Base-by-base conservation (phyloP, 1,140 invertebrate genomes). In the Ips typographus region DNA sequence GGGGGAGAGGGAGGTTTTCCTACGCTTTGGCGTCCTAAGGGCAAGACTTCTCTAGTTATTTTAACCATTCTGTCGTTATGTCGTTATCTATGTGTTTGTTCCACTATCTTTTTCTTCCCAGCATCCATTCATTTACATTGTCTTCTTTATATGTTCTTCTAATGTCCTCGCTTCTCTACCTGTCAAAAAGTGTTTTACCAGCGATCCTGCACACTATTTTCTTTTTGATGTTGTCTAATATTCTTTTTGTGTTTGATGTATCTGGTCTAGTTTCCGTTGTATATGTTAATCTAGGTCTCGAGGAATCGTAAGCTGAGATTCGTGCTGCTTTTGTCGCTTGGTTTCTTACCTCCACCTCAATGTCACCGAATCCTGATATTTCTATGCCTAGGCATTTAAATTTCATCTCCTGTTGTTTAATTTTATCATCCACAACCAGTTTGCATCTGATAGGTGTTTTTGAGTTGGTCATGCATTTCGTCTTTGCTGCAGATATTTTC, bases 211-310 rank as follows among this genome's bases (percentile, higher is more conserved):
- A n/a, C 4, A 47, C 44, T 47, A 47, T n/a, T 47, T 47, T 47
- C 44, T 4, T 47, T 47, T 47, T 47, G n/a, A 47, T 47, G 44
- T 5, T 47, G 1, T 47, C 44, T n/a, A 47, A 47, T 5, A 5
- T 47, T 47, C 4, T 47, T n/a, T n/a, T 47, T 47, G 44, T 47
- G 44, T 47, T n/a, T n/a, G n/a, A 47, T 47, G 44, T 47, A 47
- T 47, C 44, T 5, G n/a, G 4, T 47, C 44, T 5, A 1, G 4
- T n/a, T 47, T n/a, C 44, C 44, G 4, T 5, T 47, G n/a, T n/a
- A 47, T 47, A 47, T 5, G n/a, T 47, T 47, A 47, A 47, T 4
- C 4, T 47, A n/a, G 44, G 44, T 47, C 44, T 47, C n/a, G 44
- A 5, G n/a, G 44, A 47, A 5, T n/a, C 1, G 22, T 22, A 22